Base-by-base conservation (phyloP, 37 sponge, comb jelly and placozoan species). In the Cladorhizidae sp. region DNA sequence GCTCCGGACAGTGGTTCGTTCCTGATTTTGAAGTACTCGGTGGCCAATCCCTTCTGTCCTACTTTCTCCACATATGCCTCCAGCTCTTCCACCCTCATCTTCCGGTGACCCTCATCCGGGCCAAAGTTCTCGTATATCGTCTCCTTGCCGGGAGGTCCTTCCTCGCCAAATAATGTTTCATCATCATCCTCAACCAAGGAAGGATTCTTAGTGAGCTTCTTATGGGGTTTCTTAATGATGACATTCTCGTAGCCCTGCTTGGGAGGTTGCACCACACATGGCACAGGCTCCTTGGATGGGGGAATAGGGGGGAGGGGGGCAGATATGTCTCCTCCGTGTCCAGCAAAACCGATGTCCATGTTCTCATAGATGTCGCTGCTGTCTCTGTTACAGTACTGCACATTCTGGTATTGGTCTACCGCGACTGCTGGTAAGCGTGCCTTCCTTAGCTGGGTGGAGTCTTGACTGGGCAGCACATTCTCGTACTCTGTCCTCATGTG, bases 71-170 rank as follows among this genome's bases (percentile, higher is more conserved):
- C 45, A 56, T 86, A 80, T 15, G 32, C 54, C 75, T 85, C 86
- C 73, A 93, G 32, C 79, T 88, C 89, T 11, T 73, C 73, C 3
- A 76, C 35, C 1, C 67, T 73, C 86, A 93, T 86, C 18, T 28
- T 32, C 23, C 63, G 81, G 58, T 93, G 74, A 0, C 85, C 89
- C 43, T 89, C 70, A 37, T 79, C 70, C 1, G 83, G 72, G 22
- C 77, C 83, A 61, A 75, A 81, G 72, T 91, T 91, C 39, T 81
- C 91, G n/a, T 86, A 81, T 40, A 84, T 73, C 22, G 71, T 63
- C 35, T 84, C 84, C 49, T 79, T 58, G 25, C 69, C 14, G 0
- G 41, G 73, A 11, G 85, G 85, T 21, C 67, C 56, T 17, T 17
- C 76, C 15, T 87, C 87, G 35, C 68, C 58, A 26, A 63, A 63